Percentiles rank a stretch among this genome's conserved stretches.
Conservation (phyloP, 2,113 vertebrate genomes). For the Pongo abelii region DNA sequence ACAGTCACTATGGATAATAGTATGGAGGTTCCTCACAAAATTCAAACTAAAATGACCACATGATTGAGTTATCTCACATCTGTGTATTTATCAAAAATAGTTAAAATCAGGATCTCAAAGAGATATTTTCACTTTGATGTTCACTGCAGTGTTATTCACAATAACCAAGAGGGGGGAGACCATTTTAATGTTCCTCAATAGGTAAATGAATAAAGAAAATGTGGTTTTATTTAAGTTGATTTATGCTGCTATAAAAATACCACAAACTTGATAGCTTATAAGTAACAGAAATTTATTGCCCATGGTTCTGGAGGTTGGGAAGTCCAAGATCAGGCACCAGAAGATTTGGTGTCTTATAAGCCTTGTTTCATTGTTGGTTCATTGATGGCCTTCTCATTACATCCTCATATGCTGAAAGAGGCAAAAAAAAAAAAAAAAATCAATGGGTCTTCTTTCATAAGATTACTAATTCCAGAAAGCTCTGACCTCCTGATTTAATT, state of each 20-base stretch:
- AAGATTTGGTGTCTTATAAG: neutral
- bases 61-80: neutral
- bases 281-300: neutral
- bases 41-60: neutral
- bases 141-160: neutral
- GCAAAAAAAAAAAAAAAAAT: neutral
- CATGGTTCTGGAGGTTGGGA: neutral
- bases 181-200: neutral
- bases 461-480: neutral
- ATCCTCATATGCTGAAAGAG: neutral
- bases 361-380: neutral
- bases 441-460: neutral
- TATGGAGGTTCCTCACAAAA: neutral
- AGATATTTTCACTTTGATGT: neutral
- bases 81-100: neutral
- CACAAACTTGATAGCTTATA: neutral
- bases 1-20: neutral
- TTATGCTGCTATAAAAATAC: neutral
- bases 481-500: neutral
- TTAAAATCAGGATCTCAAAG: neutral
- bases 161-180: neutral
- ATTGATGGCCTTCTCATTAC: neutral
- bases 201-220: neutral
- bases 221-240: neutral
- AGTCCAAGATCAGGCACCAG: neutral